Conservation (phyloP, 2,113 vertebrate genomes). For the Scomber scombrus region DNA sequence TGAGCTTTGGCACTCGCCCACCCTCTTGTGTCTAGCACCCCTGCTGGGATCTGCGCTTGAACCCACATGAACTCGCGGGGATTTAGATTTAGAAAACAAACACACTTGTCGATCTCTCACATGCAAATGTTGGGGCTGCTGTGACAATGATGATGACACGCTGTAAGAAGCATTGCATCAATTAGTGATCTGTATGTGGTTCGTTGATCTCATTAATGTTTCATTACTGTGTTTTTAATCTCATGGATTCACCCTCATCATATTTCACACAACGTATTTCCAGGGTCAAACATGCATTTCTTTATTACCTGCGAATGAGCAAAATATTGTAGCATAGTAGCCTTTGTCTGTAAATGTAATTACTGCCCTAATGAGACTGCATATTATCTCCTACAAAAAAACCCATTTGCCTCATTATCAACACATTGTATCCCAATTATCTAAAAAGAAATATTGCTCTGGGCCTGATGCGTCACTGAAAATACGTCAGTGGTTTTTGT, state of each 20-base stretch:
- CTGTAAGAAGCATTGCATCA: not conserved
- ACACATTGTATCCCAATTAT: slow-evolving; percentile 55
- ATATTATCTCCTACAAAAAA: slow-evolving; percentile 5
- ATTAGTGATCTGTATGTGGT: not conserved
- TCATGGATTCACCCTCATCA: not conserved
- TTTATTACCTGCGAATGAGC: slow-evolving; percentile 28
- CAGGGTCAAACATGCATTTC: slow-evolving; percentile 15
- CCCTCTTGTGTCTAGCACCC: slow-evolving; percentile 67
- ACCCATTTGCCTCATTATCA: slow-evolving; percentile 54
- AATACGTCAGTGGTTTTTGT: slow-evolving; percentile 54
- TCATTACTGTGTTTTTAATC: not conserved
- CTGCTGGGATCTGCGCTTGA: slow-evolving; percentile 66
- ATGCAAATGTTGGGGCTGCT: slow-evolving; percentile 6
- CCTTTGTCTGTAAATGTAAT: slow-evolving; percentile 19
- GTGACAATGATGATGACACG: not conserved
- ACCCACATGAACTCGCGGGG: slow-evolving; percentile 59
- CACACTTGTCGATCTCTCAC: not conserved
- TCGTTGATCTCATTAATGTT: not conserved
- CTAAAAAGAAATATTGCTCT: slow-evolving; percentile 48
- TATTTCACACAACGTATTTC: not conserved
- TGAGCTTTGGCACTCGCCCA: slow-evolving; percentile 42
- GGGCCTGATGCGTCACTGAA: slow-evolving; percentile 50
- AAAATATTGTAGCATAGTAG: slow-evolving; percentile 21
- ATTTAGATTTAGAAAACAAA: slow-evolving; percentile 51
- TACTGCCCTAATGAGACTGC: slow-evolving; percentile 52